These are phyloP conservation scores for Meda fulgida DNA, from an alignment of 2,797 vertebrate species.

Conservation along the genomic window DNA sequence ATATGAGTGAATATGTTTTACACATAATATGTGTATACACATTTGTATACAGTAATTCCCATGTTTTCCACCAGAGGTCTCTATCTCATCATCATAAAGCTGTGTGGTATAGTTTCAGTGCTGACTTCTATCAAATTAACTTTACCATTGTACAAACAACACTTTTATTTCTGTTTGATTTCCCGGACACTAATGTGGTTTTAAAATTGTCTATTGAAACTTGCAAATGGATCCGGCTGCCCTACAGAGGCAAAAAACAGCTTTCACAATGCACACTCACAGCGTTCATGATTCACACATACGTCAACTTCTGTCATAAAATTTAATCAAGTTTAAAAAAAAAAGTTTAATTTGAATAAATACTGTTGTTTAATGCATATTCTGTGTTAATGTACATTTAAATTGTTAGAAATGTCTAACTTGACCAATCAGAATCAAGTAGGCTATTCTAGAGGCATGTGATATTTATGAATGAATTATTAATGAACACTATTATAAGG, in stretches of 20 bases:
- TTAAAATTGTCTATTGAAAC: not conserved
- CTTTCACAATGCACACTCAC: not conserved
- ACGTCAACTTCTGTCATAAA: too few relatives aligned
- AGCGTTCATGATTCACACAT: too few relatives aligned
- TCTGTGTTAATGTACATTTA: not conserved
- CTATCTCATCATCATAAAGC: not conserved
- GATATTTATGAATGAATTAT: not conserved
- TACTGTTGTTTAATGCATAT: not conserved
- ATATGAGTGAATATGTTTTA: not conserved
- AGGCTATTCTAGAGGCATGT: not conserved
- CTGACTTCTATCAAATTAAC: not conserved
- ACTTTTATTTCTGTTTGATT: not conserved
- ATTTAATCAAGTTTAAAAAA: too few relatives aligned
- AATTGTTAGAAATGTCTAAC: not conserved
- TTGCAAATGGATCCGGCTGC: not conserved
- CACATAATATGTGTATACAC: too few relatives aligned
- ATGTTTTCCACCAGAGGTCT: constrained; percentile 1
- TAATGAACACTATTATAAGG: not conserved
- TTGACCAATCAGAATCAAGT: not conserved
- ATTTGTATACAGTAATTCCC: not conserved
- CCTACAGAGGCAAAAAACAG: not conserved
- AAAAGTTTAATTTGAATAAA: not conserved
- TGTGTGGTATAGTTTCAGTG: not conserved
- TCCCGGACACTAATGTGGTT: not conserved
- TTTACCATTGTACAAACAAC: not conserved